These are phyloP conservation scores for Orius laevigatus DNA, from an alignment of 1,140 invertebrate species.

Conservation along the genomic window DNA sequence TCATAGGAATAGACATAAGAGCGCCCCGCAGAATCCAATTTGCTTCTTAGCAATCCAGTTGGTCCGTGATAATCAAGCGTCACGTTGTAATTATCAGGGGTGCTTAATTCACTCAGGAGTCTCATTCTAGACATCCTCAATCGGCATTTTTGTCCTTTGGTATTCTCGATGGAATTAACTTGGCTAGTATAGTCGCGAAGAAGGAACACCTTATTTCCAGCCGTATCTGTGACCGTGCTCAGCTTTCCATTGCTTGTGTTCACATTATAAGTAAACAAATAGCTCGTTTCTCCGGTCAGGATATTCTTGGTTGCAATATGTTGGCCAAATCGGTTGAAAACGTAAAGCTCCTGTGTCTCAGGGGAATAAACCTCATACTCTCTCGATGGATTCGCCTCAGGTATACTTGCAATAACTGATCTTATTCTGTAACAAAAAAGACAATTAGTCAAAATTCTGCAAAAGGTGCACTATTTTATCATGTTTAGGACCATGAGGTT, in stretches of 20 bases:
- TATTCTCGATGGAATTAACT: constrained; percentile 87
- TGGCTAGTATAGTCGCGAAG: constrained; percentile 72
- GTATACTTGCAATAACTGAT: constrained; percentile 83
- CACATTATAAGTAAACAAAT: constrained; percentile 87
- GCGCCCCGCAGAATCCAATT: constrained; percentile 75
- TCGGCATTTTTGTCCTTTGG: constrained; percentile 80
- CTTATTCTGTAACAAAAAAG: constrained; percentile 42
- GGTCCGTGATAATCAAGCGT: constrained; percentile 86
- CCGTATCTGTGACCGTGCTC: constrained; percentile 77
- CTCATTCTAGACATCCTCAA: constrained; percentile 76
- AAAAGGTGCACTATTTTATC: too few species aligned
- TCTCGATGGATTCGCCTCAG: constrained; percentile 58
- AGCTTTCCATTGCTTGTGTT: constrained; percentile 92
- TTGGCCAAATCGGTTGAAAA: constrained; percentile 91
- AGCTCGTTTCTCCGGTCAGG: constrained; percentile 76
- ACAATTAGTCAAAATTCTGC: neutral
- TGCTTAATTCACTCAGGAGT: constrained; percentile 72
- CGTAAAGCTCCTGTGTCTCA: constrained; percentile 87
- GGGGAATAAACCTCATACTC: constrained; percentile 91
- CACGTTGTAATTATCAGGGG: constrained; percentile 79
- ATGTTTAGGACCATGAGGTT: neutral
- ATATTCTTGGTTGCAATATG: constrained; percentile 86
- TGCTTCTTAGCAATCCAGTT: constrained; percentile 71
- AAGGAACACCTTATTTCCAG: constrained; percentile 85
- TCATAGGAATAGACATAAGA: constrained; percentile 92